Conservation (phyloP, 2,113 vertebrate species). For the Garra rufa region DNA sequence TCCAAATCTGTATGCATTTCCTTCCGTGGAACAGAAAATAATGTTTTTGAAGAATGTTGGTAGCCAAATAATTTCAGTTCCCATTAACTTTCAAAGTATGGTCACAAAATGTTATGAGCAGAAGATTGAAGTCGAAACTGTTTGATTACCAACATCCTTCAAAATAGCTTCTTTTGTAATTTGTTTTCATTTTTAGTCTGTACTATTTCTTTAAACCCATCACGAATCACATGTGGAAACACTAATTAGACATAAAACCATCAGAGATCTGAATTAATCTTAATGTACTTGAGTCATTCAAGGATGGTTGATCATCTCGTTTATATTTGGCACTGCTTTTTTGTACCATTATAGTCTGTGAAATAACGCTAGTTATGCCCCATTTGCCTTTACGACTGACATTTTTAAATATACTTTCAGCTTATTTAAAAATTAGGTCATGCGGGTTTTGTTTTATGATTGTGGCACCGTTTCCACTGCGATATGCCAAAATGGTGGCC, state of each 20-base stretch:
- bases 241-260: neutral
- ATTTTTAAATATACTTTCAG: neutral
- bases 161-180: neutral
- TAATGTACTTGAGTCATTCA: constrained; percentile 4
- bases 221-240: neutral
- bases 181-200: too few species aligned
- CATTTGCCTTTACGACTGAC: neutral
- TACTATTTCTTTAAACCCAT: neutral
- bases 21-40: too few species aligned
- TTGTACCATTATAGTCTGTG: neutral
- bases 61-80: too few species aligned
- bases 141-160: neutral
- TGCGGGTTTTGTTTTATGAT: neutral
- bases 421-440: neutral
- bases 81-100: too few species aligned
- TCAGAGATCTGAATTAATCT: neutral
- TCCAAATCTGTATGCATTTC: too few species aligned
- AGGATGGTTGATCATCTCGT: constrained; percentile 1
- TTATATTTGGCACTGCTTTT: neutral
- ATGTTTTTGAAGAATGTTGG: too few species aligned
- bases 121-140: neutral
- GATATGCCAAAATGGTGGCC: constrained; percentile 4
- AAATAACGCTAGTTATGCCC: constrained; percentile 15
- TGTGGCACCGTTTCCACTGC: neutral
- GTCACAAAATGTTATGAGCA: too few species aligned